A percentile compares a stretch with the other conserved stretches of the same genome.
Conservation (phyloP, 2,888 invertebrate species). For the Hipparchia semele region DNA sequence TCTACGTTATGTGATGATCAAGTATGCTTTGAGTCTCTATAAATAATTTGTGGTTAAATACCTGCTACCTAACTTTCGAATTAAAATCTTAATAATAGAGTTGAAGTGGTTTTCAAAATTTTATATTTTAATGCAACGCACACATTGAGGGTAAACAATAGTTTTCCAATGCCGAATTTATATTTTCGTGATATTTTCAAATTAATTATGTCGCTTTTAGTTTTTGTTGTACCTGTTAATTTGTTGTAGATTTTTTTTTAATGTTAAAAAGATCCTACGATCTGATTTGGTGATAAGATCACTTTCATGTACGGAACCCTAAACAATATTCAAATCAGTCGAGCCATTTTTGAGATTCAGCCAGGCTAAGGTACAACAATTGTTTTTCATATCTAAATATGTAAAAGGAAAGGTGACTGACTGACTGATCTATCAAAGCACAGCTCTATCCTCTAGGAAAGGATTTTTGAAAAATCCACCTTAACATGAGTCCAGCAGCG, state of each 20-base stretch:
- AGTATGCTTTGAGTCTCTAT: background rate
- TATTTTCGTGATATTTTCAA: background rate
- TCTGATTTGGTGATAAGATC: background rate
- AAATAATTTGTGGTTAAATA: background rate
- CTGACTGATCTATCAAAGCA: too few relatives aligned
- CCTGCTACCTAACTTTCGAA: background rate
- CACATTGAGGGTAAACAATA: slow-evolving; percentile 3
- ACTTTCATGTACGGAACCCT: too few relatives aligned
- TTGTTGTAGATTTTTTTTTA: background rate
- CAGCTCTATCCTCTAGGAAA: too few relatives aligned
- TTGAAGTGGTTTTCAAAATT: background rate
- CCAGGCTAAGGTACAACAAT: too few relatives aligned
- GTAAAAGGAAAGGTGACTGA: too few relatives aligned
- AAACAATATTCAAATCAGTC: too few relatives aligned
- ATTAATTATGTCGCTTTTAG: background rate
- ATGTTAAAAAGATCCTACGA: too few relatives aligned
- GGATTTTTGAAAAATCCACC: too few relatives aligned
- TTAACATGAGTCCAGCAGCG: too few relatives aligned
- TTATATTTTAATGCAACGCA: background rate
- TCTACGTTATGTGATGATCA: background rate
- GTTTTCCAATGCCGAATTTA: background rate
- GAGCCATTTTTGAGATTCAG: too few relatives aligned
- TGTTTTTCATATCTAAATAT: too few relatives aligned
- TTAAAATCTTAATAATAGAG: too few relatives aligned
- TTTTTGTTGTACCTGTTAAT: slow-evolving; percentile 8